These are phyloP conservation scores for Steinernema scapterisci DNA, from an alignment of 2,888 invertebrate genomes.

Conservation along the genomic window DNA sequence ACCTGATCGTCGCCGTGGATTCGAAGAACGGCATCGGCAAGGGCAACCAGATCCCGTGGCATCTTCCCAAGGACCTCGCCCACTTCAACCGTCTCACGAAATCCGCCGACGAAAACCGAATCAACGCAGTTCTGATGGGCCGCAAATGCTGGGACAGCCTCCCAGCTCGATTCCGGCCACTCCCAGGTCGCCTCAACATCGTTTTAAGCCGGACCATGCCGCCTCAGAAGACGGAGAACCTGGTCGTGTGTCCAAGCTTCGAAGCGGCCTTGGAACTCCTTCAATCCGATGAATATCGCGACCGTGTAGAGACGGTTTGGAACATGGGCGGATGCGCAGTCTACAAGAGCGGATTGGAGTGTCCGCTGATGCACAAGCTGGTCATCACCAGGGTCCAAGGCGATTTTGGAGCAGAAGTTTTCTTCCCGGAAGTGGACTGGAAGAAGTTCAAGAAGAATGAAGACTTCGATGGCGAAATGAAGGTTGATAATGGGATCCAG, in stretches of 20 bases:
- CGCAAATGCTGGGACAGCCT: slow-evolving; percentile 89
- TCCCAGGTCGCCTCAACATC: slow-evolving; percentile 80
- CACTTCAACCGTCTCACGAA: slow-evolving; percentile 83
- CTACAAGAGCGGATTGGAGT: slow-evolving; percentile 74
- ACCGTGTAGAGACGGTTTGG: slow-evolving; percentile 80
- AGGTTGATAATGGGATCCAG: background rate
- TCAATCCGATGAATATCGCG: slow-evolving; percentile 38
- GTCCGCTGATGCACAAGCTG: slow-evolving; percentile 53
- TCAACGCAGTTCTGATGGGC: slow-evolving; percentile 94
- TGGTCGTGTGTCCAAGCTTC: slow-evolving; percentile 60
- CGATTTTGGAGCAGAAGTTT: slow-evolving; percentile 59
- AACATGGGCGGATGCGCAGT: slow-evolving; percentile 84
- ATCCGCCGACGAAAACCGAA: slow-evolving; percentile 72
- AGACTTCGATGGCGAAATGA: background rate
- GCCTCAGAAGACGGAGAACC: slow-evolving; percentile 53
- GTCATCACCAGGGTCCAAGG: slow-evolving; percentile 58
- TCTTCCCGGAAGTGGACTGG: slow-evolving; percentile 53
- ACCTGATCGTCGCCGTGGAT: slow-evolving; percentile 77
- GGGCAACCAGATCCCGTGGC: slow-evolving; percentile 87
- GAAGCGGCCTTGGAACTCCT: slow-evolving; percentile 45
- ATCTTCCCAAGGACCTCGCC: slow-evolving; percentile 81
- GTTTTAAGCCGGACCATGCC: slow-evolving; percentile 75
- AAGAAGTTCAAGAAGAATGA: slow-evolving; percentile 39
- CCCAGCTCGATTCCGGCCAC: slow-evolving; percentile 80
- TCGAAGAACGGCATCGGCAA: slow-evolving; percentile 85